Evolutionary conservation across 2,797 vertebrate species (phyloP).

Genomic region (Nyctibius grandis): DNA sequence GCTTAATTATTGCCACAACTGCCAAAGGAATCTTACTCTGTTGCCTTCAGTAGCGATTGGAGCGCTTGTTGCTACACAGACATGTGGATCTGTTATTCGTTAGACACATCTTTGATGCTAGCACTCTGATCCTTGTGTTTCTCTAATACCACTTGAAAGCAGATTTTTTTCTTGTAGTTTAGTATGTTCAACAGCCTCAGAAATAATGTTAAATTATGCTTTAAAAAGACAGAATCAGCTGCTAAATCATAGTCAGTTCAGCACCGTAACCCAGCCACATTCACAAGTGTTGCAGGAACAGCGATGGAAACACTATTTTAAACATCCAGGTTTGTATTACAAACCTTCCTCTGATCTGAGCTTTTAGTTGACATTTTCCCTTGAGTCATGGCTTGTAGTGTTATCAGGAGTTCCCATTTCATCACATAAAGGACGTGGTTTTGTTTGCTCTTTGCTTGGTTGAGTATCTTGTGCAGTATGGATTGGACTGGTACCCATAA

Average conservation of each 20-base stretch:
- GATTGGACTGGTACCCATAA: neutral
- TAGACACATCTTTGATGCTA: slow-evolving; percentile 54
- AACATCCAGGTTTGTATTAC: slow-evolving; percentile 39
- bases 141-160: slow-evolving; percentile 53
- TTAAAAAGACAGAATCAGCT: slow-evolving; percentile 44
- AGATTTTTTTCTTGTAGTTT: slow-evolving; percentile 36
- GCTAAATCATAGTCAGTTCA: slow-evolving; percentile 26
- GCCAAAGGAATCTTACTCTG: slow-evolving; percentile 26
- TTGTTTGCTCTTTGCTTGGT: slow-evolving; percentile 38
- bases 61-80: neutral
- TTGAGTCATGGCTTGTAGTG: slow-evolving; percentile 34
- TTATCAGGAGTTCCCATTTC: slow-evolving; percentile 37
- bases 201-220: slow-evolving; percentile 49
- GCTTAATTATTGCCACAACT: slow-evolving; percentile 38
- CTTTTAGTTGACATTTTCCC: neutral
- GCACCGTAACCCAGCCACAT: neutral
- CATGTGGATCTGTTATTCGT: slow-evolving; percentile 28
- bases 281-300: slow-evolving; percentile 23
- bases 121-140: slow-evolving; percentile 30
- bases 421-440: neutral
- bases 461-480: neutral
- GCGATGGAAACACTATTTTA: slow-evolving; percentile 17
- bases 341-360: slow-evolving; percentile 46
- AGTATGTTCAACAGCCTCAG: slow-evolving; percentile 38
- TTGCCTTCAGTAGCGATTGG: slow-evolving; percentile 13